Evolutionary conservation across 2,888 invertebrate genomes (phyloP).

Genomic region (Mesorhabditis sp.): DNA sequence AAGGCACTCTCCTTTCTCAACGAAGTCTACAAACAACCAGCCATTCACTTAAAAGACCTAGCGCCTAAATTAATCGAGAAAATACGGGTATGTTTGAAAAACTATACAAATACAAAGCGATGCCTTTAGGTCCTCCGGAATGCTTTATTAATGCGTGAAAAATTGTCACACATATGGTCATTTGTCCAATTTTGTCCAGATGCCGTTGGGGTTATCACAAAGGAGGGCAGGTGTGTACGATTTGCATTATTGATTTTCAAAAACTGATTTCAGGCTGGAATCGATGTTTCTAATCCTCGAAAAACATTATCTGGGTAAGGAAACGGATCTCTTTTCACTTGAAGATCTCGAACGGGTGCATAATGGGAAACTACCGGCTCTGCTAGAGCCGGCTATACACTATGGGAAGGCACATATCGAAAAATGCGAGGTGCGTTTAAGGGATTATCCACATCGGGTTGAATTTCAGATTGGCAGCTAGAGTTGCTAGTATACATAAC

Average conservation of each 20-base stretch:
- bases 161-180: slow-evolving; percentile 58
- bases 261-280: slow-evolving; percentile 33
- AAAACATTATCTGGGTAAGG: slow-evolving; percentile 38
- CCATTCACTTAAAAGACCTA: slow-evolving; percentile 15
- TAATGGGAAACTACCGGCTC: slow-evolving; percentile 37
- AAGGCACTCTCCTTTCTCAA: slow-evolving; percentile 75
- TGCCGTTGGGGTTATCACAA: slow-evolving; percentile 59
- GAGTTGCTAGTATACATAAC: too few species aligned
- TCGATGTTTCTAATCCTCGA: slow-evolving; percentile 48
- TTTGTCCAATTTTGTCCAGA: slow-evolving; percentile 72
- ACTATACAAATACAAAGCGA: neutral
- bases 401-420: slow-evolving; percentile 24
- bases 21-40: slow-evolving; percentile 74
- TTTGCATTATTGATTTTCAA: neutral
- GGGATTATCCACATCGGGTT: too few species aligned
- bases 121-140: neutral
- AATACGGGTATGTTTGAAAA: neutral
- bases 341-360: slow-evolving; percentile 45
- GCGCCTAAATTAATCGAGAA: slow-evolving; percentile 15
- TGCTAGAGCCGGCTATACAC: slow-evolving; percentile 37
- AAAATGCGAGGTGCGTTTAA: slow-evolving; percentile 13
- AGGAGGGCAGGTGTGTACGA: slow-evolving; percentile 28
- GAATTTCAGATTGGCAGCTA: too few species aligned
- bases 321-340: slow-evolving; percentile 48
- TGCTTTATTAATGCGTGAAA: neutral